Percentiles rank a stretch among this genome's conserved stretches.
Conservation (phyloP, 2,113 vertebrate species). For the Shinisaurus crocodilurus region DNA sequence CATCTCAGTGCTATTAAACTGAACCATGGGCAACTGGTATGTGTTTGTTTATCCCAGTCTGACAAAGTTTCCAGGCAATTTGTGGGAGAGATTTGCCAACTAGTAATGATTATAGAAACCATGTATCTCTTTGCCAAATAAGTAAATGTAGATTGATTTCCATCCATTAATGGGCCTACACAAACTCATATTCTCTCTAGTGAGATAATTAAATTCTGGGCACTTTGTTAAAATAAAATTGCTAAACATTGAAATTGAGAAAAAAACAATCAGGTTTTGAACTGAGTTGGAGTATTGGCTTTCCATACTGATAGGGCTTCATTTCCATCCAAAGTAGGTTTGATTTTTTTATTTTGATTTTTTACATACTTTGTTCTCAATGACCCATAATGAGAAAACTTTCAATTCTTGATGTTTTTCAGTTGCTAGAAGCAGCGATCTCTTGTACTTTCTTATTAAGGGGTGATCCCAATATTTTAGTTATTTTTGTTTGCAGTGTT, state of each 20-base stretch:
- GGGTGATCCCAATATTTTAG: not conserved
- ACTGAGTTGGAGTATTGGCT: not conserved
- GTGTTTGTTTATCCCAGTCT: slow-evolving; percentile 26
- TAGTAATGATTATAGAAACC: slow-evolving; percentile 28
- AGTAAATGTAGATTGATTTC: slow-evolving; percentile 21
- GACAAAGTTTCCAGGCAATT: slow-evolving; percentile 42
- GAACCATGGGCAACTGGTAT: not conserved
- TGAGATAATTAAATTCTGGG: slow-evolving; percentile 42
- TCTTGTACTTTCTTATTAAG: not conserved
- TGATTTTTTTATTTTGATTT: not conserved
- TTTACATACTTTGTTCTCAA: not conserved
- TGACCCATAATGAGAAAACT: not conserved
- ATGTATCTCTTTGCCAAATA: slow-evolving; percentile 28
- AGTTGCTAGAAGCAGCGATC: not conserved
- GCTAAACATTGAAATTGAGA: not conserved
- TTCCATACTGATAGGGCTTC: not conserved
- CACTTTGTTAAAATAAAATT: slow-evolving; percentile 35
- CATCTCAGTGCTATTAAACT: not conserved
- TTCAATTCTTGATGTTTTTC: not conserved
- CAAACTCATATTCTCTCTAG: slow-evolving; percentile 27
- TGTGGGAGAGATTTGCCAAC: slow-evolving; percentile 25
- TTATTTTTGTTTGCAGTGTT: not conserved
- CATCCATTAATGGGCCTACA: slow-evolving; percentile 24
- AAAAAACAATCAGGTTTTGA: not conserved
- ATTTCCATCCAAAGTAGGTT: not conserved